phyloP scores from a whole-genome alignment of 92 coral and sea anemone genomes.

The Siderastrea siderea region DNA sequence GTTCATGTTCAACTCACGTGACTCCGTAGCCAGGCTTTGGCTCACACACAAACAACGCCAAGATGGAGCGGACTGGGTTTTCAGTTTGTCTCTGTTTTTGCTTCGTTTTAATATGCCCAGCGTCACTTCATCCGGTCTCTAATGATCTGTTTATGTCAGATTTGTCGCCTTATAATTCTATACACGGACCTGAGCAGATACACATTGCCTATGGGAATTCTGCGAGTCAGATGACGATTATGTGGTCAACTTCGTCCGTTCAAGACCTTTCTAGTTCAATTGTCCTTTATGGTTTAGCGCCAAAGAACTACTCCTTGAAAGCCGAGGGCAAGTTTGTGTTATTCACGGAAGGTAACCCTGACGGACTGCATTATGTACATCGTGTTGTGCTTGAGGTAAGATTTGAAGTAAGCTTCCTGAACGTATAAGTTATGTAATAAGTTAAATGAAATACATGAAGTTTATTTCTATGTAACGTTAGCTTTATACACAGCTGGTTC shows the following conservation, averaged over 20 bases:
- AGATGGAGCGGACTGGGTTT: not conserved
- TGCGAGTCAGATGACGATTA: conserved; percentile 74
- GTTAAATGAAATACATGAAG: too few species aligned
- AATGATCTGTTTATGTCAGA: not conserved
- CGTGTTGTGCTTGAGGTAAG: conserved; percentile 77
- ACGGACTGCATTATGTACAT: conserved; percentile 76
- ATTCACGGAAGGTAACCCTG: conserved; percentile 86
- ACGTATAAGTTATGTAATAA: not conserved
- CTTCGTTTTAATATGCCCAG: not conserved
- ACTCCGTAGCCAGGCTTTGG: not conserved
- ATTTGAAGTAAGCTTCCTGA: not conserved
- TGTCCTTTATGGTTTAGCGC: conserved; percentile 76
- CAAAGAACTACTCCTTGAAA: conserved; percentile 60
- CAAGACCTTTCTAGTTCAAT: conserved; percentile 56
- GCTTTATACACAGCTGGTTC: not conserved
- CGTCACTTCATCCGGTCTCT: not conserved
- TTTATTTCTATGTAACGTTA: too few species aligned
- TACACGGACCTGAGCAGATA: conserved; percentile 80
- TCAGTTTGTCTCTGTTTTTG: not conserved
- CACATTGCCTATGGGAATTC: conserved; percentile 82
- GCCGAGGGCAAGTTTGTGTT: conserved; percentile 66
- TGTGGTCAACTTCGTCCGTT: conserved; percentile 80
- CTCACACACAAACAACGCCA: not conserved
- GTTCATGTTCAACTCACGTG: not conserved
- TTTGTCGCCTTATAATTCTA: conserved; percentile 33